A percentile compares a stretch with the other conserved stretches of the same genome.
These are phyloP conservation scores for Notolabrus celidotus DNA, from an alignment of 2,797 vertebrate genomes.

Conservation along the genomic window DNA sequence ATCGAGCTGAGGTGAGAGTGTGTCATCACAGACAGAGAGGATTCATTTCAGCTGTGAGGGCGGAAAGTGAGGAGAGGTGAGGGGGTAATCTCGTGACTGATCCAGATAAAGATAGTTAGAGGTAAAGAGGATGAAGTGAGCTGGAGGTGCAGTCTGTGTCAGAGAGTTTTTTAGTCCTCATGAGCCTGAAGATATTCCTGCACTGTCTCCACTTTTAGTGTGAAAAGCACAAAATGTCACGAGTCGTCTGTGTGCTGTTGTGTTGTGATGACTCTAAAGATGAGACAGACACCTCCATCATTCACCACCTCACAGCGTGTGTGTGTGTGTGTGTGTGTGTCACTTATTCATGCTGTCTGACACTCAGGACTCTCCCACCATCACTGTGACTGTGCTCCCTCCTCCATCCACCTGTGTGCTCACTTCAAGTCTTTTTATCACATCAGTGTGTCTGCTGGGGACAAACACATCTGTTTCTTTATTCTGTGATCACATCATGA, in stretches of 20 bases:
- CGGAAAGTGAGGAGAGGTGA: too few species aligned
- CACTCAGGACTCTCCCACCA: background rate
- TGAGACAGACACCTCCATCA: slow-evolving; percentile 9
- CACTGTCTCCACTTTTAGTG: background rate
- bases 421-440: background rate
- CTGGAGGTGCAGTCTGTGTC: background rate
- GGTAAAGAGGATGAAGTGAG: too few species aligned
- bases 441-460: slow-evolving; percentile 22
- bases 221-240: background rate
- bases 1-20: too few species aligned
- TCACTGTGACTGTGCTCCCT: slow-evolving; percentile 8
- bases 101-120: too few species aligned
- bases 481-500: too few species aligned
- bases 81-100: too few species aligned
- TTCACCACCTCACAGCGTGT: slow-evolving; percentile 18
- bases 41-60: too few species aligned
- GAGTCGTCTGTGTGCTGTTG: background rate
- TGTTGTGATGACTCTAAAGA: background rate
- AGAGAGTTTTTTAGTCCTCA: background rate
- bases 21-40: too few species aligned
- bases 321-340: slow-evolving; percentile 11
- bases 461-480: background rate
- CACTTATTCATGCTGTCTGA: slow-evolving; percentile 13
- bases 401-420: background rate
- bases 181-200: too few species aligned